Base-by-base conservation (phyloP, 2,888 invertebrate genomes). In the Caenorhabditis wallacei region DNA sequence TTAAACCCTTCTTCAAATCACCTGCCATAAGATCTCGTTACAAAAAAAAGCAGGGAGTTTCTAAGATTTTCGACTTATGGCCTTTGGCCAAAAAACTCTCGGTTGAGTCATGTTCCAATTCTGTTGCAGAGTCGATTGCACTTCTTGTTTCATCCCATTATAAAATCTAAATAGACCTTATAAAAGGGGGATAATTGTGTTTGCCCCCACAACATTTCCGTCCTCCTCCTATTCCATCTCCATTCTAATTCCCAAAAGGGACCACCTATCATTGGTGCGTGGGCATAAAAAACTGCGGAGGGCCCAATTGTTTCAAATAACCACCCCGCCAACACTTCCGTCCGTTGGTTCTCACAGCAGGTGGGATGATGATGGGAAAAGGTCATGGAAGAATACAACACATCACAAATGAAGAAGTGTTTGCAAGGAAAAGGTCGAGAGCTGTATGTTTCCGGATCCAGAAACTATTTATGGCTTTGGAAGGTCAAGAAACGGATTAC, bases 301-400 rank as follows among this genome's bases (percentile, higher is more conserved):
- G 30, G 30, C 46, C 18, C 46, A 43, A 61, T 61, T 61, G 61
- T 61, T 61, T 61, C 61, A 61, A 61, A 61, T 43, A 26, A 48
- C 46, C 46, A 48, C 46, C 13, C 13, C 43, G 43, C 43, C 24
- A 59, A 59, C 37, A 37, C 37, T 59, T 59, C 37, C 43, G 61
- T 26, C 26, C 16, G 26, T 8, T 43, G n/a, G 46, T 48, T n/a
- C 46, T 7, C 61, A 43, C 61, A 61, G 61, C 61, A 61, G 61
- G 61, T 61, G 61, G 61, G 46, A 48, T 4, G 13, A n/a, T 40
- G 46, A 48, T 48, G 46, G 43, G 43, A 43, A 61, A 61, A 61
- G 24, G 61, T 43, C 46, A 40, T n/a, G 13, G 8, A 43, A 43
- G 22, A 43, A 8, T 37, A 61, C 40, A 61, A 40, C 43, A n/a